Evolutionary conservation across 2,797 vertebrate species (phyloP).

Genomic region (Glossophaga mutica): DNA sequence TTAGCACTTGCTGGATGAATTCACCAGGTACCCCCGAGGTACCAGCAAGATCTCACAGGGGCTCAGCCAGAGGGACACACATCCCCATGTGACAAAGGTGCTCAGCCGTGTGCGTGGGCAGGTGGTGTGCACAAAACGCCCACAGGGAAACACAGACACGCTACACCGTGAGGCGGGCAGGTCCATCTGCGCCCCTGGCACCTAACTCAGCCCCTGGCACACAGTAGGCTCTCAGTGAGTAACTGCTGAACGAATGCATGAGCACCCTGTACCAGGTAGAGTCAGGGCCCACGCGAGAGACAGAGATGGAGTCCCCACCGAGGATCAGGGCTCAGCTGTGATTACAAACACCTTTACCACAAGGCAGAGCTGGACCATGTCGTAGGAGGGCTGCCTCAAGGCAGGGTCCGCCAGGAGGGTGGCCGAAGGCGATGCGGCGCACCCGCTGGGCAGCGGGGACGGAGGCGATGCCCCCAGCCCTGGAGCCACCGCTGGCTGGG

Average conservation of each 20-base stretch:
- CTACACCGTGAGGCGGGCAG: background rate
- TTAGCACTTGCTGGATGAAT: background rate
- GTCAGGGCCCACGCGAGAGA: background rate
- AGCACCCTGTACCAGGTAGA: background rate
- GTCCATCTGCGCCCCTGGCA: background rate
- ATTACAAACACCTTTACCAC: background rate
- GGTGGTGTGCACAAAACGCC: fast-evolving
- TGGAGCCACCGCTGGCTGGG: background rate
- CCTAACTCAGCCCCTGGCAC: background rate
- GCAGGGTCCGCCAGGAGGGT: background rate
- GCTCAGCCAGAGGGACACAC: background rate
- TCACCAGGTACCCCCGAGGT: background rate
- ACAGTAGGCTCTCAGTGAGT: background rate
- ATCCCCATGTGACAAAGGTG: fast-evolving
- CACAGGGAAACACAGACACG: fast-evolving
- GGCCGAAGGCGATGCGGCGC: no score
- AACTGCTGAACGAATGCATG: background rate
- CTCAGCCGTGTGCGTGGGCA: fast-evolving
- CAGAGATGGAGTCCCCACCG: background rate
- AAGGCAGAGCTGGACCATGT: fast-evolving
- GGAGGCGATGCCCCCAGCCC: background rate
- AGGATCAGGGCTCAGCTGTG: background rate
- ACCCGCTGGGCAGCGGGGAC: background rate
- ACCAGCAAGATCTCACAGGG: no score
- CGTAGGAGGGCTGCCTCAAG: fast-evolving